Evolutionary conservation across 2,888 invertebrate species (phyloP).

Genomic region (Polymixis flavicincta): DNA sequence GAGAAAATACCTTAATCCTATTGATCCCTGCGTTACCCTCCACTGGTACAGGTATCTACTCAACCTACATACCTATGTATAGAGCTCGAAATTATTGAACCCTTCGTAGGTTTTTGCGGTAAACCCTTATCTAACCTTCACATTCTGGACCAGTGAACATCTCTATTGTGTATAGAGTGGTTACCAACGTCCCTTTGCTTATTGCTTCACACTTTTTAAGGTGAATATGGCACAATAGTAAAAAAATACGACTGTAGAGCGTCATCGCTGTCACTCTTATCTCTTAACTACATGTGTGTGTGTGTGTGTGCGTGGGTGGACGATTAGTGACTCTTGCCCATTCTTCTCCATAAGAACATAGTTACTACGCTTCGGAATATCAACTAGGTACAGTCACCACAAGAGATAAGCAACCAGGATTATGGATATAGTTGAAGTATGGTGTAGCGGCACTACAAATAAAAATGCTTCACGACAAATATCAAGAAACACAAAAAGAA

Average conservation of each 20-base stretch:
- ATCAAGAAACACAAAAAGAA: no score
- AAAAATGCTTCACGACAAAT: no score
- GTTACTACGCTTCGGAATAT: background rate
- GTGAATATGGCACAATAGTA: background rate
- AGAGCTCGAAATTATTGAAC: slow-evolving; percentile 43
- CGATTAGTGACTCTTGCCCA: background rate
- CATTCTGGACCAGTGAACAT: slow-evolving; percentile 50
- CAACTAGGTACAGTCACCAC: no score
- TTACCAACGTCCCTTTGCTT: slow-evolving; percentile 16
- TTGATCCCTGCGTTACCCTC: slow-evolving; percentile 21
- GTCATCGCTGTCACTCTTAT: background rate
- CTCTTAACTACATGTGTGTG: background rate
- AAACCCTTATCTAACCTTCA: slow-evolving; percentile 42
- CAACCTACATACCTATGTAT: background rate
- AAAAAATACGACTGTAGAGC: background rate
- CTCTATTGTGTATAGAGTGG: slow-evolving; percentile 32
- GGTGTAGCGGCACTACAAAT: no score
- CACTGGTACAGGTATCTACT: slow-evolving; percentile 2
- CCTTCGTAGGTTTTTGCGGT: slow-evolving; percentile 51
- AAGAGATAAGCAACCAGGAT: no score
- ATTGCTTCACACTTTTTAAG: slow-evolving; percentile 16
- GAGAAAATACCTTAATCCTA: slow-evolving; percentile 25
- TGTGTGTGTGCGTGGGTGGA: background rate
- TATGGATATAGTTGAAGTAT: no score
- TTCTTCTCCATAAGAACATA: background rate